phyloP scores from a whole-genome alignment of 2,888 invertebrate genomes.

The Chloroclystis v-ata region DNA sequence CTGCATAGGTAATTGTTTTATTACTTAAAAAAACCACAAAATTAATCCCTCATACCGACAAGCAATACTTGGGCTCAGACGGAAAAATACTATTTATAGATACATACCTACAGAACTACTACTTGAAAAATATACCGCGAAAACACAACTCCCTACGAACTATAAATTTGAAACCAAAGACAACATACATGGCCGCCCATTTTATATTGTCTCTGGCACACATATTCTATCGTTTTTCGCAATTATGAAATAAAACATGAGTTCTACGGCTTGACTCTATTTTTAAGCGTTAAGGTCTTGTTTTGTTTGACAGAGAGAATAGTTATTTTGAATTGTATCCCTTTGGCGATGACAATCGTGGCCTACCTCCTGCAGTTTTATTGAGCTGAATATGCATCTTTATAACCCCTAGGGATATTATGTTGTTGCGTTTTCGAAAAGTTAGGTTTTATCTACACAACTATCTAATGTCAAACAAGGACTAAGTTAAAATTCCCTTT shows the following conservation, averaged over 20 bases:
- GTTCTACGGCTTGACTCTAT: conserved; percentile 24
- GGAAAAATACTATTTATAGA: too few relatives aligned
- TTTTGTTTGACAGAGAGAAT: conserved; percentile 18
- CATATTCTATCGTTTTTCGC: conserved; percentile 46
- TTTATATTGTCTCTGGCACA: conserved; percentile 66
- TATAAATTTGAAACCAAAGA: conserved; percentile 66
- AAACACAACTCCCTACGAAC: conserved; percentile 46
- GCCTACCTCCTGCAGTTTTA: conserved; percentile 54
- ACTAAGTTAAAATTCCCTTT: too few relatives aligned
- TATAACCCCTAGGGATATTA: conserved; percentile 33
- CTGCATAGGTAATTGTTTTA: too few relatives aligned
- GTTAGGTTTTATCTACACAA: too few relatives aligned
- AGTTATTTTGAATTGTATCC: conserved; percentile 36
- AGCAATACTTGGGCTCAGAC: too few relatives aligned
- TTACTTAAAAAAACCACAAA: too few relatives aligned
- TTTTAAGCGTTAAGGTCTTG: conserved; percentile 22
- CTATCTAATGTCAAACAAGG: too few relatives aligned
- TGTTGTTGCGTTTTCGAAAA: conserved; percentile 6
- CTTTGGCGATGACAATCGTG: conserved; percentile 54
- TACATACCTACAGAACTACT: not conserved
- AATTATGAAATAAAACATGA: too few relatives aligned
- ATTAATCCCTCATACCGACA: too few relatives aligned
- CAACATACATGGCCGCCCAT: conserved; percentile 64
- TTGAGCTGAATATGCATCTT: conserved; percentile 42
- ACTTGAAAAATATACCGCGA: conserved; percentile 48